A percentile compares a stretch with the other conserved stretches of the same genome.
phyloP scores from a whole-genome alignment of 2,888 invertebrate genomes.

The Eupeodes luniger region DNA sequence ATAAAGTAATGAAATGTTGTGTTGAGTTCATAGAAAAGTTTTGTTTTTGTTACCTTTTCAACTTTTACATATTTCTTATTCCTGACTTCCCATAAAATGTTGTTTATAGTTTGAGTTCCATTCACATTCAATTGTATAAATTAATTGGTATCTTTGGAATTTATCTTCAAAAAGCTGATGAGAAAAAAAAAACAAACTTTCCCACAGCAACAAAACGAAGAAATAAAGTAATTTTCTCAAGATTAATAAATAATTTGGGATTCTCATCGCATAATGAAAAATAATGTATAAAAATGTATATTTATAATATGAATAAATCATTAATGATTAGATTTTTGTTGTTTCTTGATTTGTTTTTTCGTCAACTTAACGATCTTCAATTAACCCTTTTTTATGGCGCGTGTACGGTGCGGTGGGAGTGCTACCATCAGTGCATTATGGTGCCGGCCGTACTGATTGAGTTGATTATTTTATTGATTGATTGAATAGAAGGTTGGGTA shows the following conservation, averaged over 20 bases:
- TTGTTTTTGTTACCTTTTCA: background rate
- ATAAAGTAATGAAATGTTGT: background rate
- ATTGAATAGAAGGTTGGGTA: too few relatives aligned
- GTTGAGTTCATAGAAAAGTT: background rate
- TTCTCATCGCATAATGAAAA: slow-evolving; percentile 11
- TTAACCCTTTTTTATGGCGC: slow-evolving; percentile 22
- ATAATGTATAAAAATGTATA: background rate
- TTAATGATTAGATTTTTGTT: background rate
- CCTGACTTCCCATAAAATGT: background rate
- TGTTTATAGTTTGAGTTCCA: background rate
- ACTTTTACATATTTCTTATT: background rate
- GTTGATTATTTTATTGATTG: too few relatives aligned
- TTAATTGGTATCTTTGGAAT: background rate
- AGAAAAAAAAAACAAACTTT: slow-evolving; percentile 3
- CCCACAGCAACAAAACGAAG: background rate
- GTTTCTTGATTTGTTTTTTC: background rate
- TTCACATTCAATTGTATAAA: background rate
- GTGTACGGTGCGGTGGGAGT: background rate
- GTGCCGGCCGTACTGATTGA: too few relatives aligned
- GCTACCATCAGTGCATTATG: too few relatives aligned
- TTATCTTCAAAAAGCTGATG: background rate
- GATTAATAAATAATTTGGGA: slow-evolving; percentile 34
- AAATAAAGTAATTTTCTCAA: slow-evolving; percentile 14
- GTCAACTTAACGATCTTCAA: background rate
- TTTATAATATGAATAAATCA: background rate